Percentiles rank a stretch among this genome's conserved stretches.
Conservation (phyloP, 2,888 invertebrate genomes). For the Plusia festucae region DNA sequence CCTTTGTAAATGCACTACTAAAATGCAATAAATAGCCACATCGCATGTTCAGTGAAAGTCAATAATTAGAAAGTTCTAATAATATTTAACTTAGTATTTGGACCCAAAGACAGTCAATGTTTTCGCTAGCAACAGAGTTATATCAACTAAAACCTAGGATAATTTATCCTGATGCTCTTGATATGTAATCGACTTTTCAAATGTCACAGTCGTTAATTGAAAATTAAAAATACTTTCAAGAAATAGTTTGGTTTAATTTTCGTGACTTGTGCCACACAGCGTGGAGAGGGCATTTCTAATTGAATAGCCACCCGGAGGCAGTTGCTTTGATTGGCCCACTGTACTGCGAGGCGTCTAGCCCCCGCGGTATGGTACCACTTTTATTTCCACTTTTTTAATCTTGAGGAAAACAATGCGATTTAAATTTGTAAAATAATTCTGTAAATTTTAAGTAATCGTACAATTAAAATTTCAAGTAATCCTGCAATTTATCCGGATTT, state of each 20-base stretch:
- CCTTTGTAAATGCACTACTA: too few relatives aligned
- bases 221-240: not conserved
- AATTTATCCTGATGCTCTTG: too few relatives aligned
- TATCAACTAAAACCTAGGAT: too few relatives aligned
- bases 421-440: slow-evolving; percentile 21
- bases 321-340: slow-evolving; percentile 71
- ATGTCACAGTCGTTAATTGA: not conserved
- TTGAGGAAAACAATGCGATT: slow-evolving; percentile 33
- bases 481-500: too few relatives aligned
- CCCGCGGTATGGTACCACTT: slow-evolving; percentile 32
- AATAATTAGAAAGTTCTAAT: too few relatives aligned
- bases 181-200: not conserved
- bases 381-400: slow-evolving; percentile 57
- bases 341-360: slow-evolving; percentile 47
- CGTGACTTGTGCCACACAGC: slow-evolving; percentile 37
- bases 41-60: too few relatives aligned
- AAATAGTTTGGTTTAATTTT: not conserved
- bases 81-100: too few relatives aligned
- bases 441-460: too few relatives aligned
- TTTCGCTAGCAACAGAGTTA: too few relatives aligned
- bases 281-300: slow-evolving; percentile 69
- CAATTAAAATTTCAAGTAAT: too few relatives aligned
- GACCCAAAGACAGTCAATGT: too few relatives aligned
- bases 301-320: slow-evolving; percentile 75
- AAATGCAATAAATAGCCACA: too few relatives aligned